A percentile compares a stretch with the other conserved stretches of the same genome.
Evolutionary conservation across 2,113 vertebrate genomes (phyloP).

Genomic region (Pimephales promelas): DNA sequence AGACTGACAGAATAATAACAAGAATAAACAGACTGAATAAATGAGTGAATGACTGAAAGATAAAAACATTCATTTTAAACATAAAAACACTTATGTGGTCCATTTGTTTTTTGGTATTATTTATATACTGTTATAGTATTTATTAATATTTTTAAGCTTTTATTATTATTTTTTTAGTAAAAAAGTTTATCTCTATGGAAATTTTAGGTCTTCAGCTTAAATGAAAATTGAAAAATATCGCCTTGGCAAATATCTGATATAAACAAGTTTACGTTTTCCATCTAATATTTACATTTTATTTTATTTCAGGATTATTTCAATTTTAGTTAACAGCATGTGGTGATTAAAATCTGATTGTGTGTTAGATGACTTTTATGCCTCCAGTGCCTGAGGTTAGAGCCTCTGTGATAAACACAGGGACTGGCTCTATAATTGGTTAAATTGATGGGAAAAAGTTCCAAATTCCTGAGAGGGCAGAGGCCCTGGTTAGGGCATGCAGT

Average conservation of each 20-base stretch:
- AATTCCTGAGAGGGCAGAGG: slow-evolving; percentile 70
- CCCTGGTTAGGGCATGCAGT: slow-evolving; percentile 68
- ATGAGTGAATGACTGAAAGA: not conserved
- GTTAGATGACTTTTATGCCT: not conserved
- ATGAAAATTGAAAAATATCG: not conserved
- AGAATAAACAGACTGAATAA: not conserved
- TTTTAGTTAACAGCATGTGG: not conserved
- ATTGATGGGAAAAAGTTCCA: slow-evolving; percentile 61
- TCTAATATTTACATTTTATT: not conserved
- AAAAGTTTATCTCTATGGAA: not conserved
- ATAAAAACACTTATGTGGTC: not conserved
- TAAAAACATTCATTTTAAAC: not conserved
- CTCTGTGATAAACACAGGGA: slow-evolving; percentile 71
- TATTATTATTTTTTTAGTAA: not conserved
- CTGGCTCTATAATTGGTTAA: slow-evolving; percentile 69
- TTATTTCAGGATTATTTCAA: not conserved
- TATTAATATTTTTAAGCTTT: not conserved
- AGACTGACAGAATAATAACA: not conserved
- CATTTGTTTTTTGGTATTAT: not conserved
- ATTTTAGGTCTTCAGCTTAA: not conserved
- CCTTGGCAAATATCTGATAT: not conserved
- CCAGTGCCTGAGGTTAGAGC: slow-evolving; percentile 67
- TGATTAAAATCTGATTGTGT: not conserved
- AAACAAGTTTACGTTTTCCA: not conserved
- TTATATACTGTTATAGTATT: not conserved